Evolutionary conservation across 1,140 invertebrate genomes (phyloP), one percentile per base, ranked within the genome.

Genomic region (Drosophila pseudoananassae): DNA sequence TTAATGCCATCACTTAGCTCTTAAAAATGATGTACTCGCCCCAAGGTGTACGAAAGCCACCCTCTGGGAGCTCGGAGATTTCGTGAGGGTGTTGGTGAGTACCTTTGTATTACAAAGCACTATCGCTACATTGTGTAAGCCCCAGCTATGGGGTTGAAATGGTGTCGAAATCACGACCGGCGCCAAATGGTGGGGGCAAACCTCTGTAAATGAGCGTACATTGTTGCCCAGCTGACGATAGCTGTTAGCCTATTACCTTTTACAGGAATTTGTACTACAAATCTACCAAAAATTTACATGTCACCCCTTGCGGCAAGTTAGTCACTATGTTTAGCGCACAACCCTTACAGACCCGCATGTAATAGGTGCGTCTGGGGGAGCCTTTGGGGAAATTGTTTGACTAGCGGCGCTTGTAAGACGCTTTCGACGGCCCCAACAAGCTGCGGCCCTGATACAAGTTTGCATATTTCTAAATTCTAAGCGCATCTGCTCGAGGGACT

Each of bases 381-480:
- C 43, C 9, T 46, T 52, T 40, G 45, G 36, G 52, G 29, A 10
- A 4, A 38, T 33, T 40, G 36, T 38, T 29, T 60, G 36, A 17
- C 23, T 12, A n/a, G 17, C 2, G 10, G 25, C 23, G 60, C 45
- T 58, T 23, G 17, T 23, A 50, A 51, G 45, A 63, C 45, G 52
- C 59, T 51, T 47, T 38, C 59, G 14, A 23, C 69, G 73, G 57
- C 50, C 43, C 60, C 25, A 36, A 25, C 43, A n/a, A 45, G 82
- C 82, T 87, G 82, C n/a, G 70, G 40, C 52, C 82, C 82, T 87
- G 80, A 85, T 87, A 87, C 75, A 87, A 87, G 82, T 87, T 87
- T 87, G 82, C 82, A 87, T 87, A 87, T 87, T 87, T 87, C 82
- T 87, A 87, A 87, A 88, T 87, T 87, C 82, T 87, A 87, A 87